These are phyloP conservation scores for Bettongia penicillata DNA, from an alignment of 2,113 vertebrate species.

Conservation along the genomic window DNA sequence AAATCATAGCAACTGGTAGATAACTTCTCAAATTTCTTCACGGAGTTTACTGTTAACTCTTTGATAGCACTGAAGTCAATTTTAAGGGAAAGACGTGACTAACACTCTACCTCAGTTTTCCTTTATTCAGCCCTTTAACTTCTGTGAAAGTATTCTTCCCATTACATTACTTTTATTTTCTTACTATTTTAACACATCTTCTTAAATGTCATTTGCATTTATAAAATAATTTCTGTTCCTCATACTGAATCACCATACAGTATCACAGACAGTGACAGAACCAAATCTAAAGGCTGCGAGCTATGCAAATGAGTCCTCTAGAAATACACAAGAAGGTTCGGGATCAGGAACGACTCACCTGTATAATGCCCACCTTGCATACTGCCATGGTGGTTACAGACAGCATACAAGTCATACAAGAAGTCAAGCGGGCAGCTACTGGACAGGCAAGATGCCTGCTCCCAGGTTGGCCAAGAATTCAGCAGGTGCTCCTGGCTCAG, in stretches of 20 bases:
- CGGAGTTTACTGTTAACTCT: no score
- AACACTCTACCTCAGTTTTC: no score
- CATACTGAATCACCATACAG: background rate
- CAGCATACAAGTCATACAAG: slow-evolving; percentile 94
- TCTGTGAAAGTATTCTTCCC: no score
- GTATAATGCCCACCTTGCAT: slow-evolving; percentile 98
- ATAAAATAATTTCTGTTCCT: background rate
- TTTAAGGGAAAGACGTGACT: no score
- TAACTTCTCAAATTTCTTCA: no score
- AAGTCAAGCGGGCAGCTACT: slow-evolving; percentile 82
- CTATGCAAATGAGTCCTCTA: background rate
- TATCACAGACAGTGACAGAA: background rate
- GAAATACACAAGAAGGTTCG: background rate
- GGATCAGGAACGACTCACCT: slow-evolving; percentile 82
- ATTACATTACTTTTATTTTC: background rate
- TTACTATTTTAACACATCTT: background rate
- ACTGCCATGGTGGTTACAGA: slow-evolving; percentile 98
- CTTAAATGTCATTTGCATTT: background rate
- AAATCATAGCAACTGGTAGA: no score
- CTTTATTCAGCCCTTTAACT: no score
- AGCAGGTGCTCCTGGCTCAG: slow-evolving; percentile 69
- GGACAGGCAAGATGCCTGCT: slow-evolving; percentile 76
- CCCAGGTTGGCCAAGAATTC: slow-evolving; percentile 82
- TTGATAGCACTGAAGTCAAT: no score
- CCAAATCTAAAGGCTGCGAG: background rate